These are phyloP conservation scores for Sebastes taczanowskii DNA, from an alignment of 2,797 vertebrate genomes.

Conservation along the genomic window DNA sequence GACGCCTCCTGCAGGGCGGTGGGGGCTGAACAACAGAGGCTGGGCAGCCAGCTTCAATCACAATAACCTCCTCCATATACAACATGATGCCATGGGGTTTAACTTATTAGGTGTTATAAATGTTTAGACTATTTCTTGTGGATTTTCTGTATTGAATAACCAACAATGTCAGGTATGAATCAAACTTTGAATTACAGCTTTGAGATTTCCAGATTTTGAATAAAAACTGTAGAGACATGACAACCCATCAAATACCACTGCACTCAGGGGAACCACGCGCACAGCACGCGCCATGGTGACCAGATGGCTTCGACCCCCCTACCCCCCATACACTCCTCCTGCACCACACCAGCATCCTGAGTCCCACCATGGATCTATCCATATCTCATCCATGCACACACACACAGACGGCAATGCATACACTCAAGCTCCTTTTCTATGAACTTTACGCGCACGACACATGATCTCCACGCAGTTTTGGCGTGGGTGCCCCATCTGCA, in stretches of 20 bases:
- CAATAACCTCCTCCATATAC: background rate
- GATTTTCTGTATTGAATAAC: background rate
- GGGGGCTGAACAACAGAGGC: constrained; percentile 20
- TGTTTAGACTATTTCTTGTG: background rate
- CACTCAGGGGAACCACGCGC: constrained; percentile 84
- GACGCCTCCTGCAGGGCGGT: constrained; percentile 13
- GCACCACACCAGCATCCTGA: constrained; percentile 32
- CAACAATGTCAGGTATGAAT: background rate
- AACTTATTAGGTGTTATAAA: background rate
- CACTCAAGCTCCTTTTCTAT: constrained; percentile 17
- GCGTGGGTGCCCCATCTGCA: constrained; percentile 80
- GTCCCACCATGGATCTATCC: background rate
- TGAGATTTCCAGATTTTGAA: constrained; percentile 9
- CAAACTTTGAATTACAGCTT: background rate
- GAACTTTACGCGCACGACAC: constrained; percentile 55
- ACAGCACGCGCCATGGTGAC: constrained; percentile 83
- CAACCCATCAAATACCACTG: constrained; percentile 63
- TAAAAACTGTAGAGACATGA: constrained; percentile 22
- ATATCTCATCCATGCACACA: background rate
- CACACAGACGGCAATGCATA: background rate
- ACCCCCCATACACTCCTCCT: constrained; percentile 21
- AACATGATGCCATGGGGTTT: background rate
- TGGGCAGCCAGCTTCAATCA: background rate
- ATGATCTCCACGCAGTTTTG: constrained; percentile 65
- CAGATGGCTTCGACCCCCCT: constrained; percentile 77